Base-by-base conservation (phyloP, 2,797 vertebrate species). In the Carduelis carduelis region DNA sequence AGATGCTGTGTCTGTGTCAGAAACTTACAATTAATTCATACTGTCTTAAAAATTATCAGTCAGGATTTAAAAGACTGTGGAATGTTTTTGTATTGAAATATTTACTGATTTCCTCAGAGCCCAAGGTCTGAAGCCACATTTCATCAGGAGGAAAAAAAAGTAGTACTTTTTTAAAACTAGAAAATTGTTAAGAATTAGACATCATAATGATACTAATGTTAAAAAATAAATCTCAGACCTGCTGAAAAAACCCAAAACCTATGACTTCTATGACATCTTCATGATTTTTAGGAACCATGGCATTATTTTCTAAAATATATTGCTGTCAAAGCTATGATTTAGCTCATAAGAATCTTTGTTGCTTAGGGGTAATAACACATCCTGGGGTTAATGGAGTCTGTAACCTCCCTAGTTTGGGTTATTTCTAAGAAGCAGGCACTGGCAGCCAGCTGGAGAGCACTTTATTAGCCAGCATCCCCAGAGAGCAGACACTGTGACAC, bases 341-440 rank as follows among this genome's bases (percentile, higher is more conserved):
- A 84, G 56, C 68, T 96, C 41, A 82, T 83, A 65, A 84, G 89
- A 90, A 49, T 87, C 9, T 66, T 79, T 90, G 59, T 71, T 95
- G 35, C 80, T 84, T 56, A 70, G 60, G 34, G 28, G 44, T 82
- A 90, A 78, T 61, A 82, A 56, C 23, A 37, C 32, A 35, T 82
- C 84, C 63, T 27, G 63, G 53, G 66, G 84, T 92, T 93, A 94
- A 92, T 66, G 78, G 70, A 65, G 75, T 87, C 81, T 55, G 53
- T 75, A 46, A 86, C 80, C 49, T 61, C 46, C 27, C 6, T 6
- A 34, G 35, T 82, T 89, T 79, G 0, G 0, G 59, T 76, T 90
- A 65, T 93, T 96, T 91, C 93, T 82, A 84, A 90, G 75, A 76
- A 57, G 57, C 77, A 60, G 61, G 37, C 70, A 20, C 18, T 81